Evolutionary conservation across 2,888 invertebrate species (phyloP).

Genomic region (Tenthredo livida): DNA sequence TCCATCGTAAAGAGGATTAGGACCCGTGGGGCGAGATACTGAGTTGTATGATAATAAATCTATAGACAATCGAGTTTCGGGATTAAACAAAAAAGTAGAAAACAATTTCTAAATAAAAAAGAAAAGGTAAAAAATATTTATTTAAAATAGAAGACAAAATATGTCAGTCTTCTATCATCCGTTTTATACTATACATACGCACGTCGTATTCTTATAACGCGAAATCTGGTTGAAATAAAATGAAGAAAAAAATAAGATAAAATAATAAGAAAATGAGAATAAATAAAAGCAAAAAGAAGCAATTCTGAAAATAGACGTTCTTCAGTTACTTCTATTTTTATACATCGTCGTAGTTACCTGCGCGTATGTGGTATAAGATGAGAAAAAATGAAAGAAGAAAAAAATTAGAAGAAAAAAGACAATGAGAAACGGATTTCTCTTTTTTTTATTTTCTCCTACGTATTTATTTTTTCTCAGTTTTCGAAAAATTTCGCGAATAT

Average conservation of each 20-base stretch:
- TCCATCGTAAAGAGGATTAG: not conserved
- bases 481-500: too few relatives aligned
- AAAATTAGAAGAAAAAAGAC: too few relatives aligned
- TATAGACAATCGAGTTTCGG: not conserved
- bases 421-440: too few relatives aligned
- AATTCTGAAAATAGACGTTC: not conserved
- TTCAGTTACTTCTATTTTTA: conserved; percentile 3
- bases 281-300: not conserved
- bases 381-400: not conserved
- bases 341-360: not conserved
- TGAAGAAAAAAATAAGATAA: too few relatives aligned
- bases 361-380: not conserved
- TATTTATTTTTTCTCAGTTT: too few relatives aligned
- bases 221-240: not conserved
- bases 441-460: too few relatives aligned
- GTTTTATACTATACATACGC: not conserved
- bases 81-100: not conserved
- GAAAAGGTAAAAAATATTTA: not conserved
- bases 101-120: not conserved
- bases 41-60: not conserved
- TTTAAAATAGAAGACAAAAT: not conserved
- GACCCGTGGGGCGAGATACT: not conserved
- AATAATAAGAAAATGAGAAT: not conserved
- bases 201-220: not conserved
- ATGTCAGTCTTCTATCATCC: not conserved